These are phyloP conservation scores for Isurus oxyrinchus DNA, from an alignment of 2,113 vertebrate species.

Conservation along the genomic window DNA sequence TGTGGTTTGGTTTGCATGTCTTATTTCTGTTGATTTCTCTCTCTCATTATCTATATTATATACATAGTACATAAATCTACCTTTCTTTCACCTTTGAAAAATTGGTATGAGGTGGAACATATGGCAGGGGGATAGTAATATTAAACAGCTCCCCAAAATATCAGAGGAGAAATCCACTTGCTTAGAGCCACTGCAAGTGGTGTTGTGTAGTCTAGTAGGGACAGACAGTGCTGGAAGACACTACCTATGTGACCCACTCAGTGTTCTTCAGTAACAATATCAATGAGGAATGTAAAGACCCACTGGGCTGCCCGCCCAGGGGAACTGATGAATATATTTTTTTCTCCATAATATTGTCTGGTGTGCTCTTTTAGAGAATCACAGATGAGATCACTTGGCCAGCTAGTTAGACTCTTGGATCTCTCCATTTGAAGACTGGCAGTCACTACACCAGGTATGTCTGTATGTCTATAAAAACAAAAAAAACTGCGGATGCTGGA, in stretches of 20 bases:
- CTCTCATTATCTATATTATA: not conserved
- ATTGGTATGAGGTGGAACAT: not conserved
- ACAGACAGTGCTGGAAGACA: too few relatives aligned
- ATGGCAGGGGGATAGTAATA: not conserved
- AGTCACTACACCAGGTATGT: not conserved
- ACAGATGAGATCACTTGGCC: not conserved
- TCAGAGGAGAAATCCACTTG: too few relatives aligned
- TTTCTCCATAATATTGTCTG: not conserved
- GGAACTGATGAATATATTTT: too few relatives aligned
- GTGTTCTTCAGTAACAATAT: too few relatives aligned
- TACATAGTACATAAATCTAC: not conserved
- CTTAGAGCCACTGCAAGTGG: too few relatives aligned
- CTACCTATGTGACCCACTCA: too few relatives aligned
- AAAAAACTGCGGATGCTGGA: too few relatives aligned
- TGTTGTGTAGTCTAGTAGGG: too few relatives aligned
- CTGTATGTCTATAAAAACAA: too few relatives aligned
- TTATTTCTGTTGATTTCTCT: not conserved
- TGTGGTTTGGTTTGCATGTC: not conserved
- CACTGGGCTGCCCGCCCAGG: too few relatives aligned
- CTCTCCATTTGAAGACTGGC: not conserved
- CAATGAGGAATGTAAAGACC: too few relatives aligned
- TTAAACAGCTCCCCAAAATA: not conserved
- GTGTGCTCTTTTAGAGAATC: not conserved
- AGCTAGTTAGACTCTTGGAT: not conserved
- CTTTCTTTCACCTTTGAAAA: not conserved